Base-by-base conservation (phyloP, 2,113 vertebrate genomes). In the Gymnarchus niloticus region DNA sequence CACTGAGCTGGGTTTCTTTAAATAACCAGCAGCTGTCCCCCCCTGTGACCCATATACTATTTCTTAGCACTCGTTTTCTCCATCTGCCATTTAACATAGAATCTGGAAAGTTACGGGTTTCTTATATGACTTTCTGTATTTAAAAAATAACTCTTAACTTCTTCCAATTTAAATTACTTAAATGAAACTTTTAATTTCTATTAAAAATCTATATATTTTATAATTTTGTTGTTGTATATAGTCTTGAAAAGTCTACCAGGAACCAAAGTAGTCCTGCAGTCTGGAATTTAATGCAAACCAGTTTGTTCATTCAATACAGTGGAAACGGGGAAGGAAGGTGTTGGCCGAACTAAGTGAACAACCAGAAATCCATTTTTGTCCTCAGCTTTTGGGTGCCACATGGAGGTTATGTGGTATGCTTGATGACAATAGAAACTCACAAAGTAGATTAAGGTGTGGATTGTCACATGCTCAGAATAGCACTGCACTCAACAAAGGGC, bases 21-120 rank as follows among this genome's bases (percentile, higher is more conserved):
- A 91, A 92, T 94, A 93, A 83, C 33, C 88, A 57, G 59, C 91
- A 93, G 92, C 92, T 93, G 93, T 92, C 90, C 52, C 46, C 57
- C 33, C 6, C 46, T 48, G n/a, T 73, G 65, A 73, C 33, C 65
- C 14, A 3, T 73, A 73, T 73, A 17, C 77, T 51, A 6, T 49
- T 46, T 81, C n/a, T 81, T 25, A 51, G 77, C 23, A 48, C 19
- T 49, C 21, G 7, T n/a, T 49, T 14, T 10, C 48, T 44, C n/a
- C 44, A 73, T 73, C 65, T 17, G 65, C 41, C 41, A 41, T 73
- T 73, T 73, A 37, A 10, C 17, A 6, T 4, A 37, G 65, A 73
- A 33, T 10, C 52, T 54, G 52, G 41, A 33, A 6, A 1, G 28
- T 25, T 25, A 4, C 10, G n/a, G n/a, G 8, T 73, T 73, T 37